Evolutionary conservation across 2,888 invertebrate genomes (phyloP).

Genomic region (Orchesellides sinensis): DNA sequence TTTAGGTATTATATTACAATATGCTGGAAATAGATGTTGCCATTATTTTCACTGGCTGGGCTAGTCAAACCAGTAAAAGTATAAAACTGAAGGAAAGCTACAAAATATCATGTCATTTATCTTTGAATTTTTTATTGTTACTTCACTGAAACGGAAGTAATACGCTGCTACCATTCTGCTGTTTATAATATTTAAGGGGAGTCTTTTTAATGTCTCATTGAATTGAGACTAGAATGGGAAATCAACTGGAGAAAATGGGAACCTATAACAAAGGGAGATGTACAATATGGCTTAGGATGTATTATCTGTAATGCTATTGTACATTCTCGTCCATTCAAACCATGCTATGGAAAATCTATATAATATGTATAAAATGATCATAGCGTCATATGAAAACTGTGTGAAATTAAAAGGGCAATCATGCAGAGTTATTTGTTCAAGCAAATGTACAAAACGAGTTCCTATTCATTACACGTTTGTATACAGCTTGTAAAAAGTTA

Average conservation of each 20-base stretch:
- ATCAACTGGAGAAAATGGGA: slow-evolving; percentile 19
- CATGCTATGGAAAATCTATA: too few relatives aligned
- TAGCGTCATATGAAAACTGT: too few relatives aligned
- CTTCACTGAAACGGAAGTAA: too few relatives aligned
- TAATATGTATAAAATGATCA: too few relatives aligned
- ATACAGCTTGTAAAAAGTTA: too few relatives aligned
- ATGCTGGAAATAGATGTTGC: too few relatives aligned
- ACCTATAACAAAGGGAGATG: neutral
- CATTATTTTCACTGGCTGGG: neutral
- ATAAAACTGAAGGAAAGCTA: too few relatives aligned
- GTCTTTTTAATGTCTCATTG: neutral
- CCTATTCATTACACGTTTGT: neutral
- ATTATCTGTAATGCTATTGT: too few relatives aligned
- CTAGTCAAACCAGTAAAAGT: too few relatives aligned
- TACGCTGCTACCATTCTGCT: neutral
- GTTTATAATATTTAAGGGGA: neutral
- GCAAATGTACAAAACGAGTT: neutral
- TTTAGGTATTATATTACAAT: too few relatives aligned
- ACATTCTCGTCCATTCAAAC: too few relatives aligned
- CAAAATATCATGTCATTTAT: neutral
- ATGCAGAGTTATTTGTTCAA: neutral
- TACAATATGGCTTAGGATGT: too few relatives aligned
- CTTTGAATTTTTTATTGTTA: neutral
- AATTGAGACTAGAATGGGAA: neutral
- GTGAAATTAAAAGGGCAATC: neutral